phyloP scores from a whole-genome alignment of 2,113 vertebrate genomes.

The Apeltes quadracus region DNA sequence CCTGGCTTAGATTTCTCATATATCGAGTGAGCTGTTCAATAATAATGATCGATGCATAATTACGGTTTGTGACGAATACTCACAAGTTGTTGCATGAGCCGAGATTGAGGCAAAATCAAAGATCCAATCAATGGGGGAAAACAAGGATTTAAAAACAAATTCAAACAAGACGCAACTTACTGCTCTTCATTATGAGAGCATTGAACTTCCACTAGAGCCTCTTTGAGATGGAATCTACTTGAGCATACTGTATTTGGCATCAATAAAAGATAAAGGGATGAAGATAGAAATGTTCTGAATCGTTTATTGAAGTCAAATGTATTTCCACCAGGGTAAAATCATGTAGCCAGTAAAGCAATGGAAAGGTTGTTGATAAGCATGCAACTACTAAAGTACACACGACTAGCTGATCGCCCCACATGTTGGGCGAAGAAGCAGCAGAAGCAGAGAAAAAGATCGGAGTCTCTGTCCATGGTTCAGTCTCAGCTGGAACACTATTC shows the following conservation, averaged over 20 bases:
- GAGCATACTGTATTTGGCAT: not conserved
- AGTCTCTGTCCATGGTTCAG: not conserved
- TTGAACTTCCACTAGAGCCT: not conserved
- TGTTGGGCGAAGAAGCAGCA: conserved; percentile 42
- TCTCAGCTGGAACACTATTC: conserved; percentile 47
- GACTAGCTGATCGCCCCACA: conserved; percentile 59
- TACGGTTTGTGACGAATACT: not conserved
- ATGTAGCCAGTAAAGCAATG: conserved; percentile 71
- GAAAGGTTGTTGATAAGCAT: conserved; percentile 67
- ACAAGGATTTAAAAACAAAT: not conserved
- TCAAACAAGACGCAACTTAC: not conserved
- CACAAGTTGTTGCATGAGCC: not conserved
- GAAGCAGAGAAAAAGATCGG: conserved; percentile 30
- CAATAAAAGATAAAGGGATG: conserved; percentile 14
- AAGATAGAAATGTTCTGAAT: conserved; percentile 63
- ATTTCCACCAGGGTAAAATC: conserved; percentile 67
- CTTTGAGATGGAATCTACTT: not conserved
- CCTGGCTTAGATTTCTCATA: not conserved
- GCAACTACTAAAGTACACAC: conserved; percentile 78
- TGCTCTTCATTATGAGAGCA: not conserved
- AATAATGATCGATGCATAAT: not conserved
- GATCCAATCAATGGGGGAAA: not conserved
- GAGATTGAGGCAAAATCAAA: not conserved
- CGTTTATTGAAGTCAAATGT: conserved; percentile 78
- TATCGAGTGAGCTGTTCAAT: not conserved